phyloP scores from a whole-genome alignment of 53 echinoderm and acorn worm genomes.

The Temnopleurus reevesii region DNA sequence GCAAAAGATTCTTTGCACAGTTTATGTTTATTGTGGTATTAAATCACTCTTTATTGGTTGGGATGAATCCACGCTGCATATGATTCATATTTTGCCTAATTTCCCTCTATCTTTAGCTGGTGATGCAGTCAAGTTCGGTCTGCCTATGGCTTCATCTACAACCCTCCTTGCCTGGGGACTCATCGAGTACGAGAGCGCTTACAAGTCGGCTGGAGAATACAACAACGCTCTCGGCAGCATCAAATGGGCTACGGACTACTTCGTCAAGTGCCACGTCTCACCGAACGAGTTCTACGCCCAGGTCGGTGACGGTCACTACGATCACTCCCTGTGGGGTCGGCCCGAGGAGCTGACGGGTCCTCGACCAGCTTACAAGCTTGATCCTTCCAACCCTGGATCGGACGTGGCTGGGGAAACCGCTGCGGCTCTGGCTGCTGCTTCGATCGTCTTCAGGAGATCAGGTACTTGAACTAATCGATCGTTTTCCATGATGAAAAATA shows the following conservation, averaged over 20 bases:
- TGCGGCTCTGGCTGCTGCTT: conserved; percentile 83
- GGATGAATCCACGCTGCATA: too few relatives aligned
- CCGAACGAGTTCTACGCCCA: conserved; percentile 75
- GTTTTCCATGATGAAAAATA: too few relatives aligned
- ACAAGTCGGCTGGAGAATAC: conserved; percentile 62
- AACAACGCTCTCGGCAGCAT: conserved; percentile 66
- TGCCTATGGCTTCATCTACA: conserved; percentile 71
- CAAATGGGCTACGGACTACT: conserved; percentile 89
- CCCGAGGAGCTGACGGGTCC: conserved; percentile 73
- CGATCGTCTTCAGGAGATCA: conserved; percentile 61
- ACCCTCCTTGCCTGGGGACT: conserved; percentile 81
- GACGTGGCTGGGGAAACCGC: conserved; percentile 81
- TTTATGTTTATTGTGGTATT: too few relatives aligned
- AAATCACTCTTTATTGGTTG: too few relatives aligned
- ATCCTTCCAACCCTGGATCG: conserved; percentile 62
- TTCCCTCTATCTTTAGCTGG: conserved; percentile 63
- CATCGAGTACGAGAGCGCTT: conserved; percentile 72
- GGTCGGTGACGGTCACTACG: conserved; percentile 76
- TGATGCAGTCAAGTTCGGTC: conserved; percentile 80
- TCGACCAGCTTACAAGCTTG: conserved; percentile 72
- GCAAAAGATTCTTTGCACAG: too few relatives aligned
- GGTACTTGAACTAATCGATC: conserved; percentile 56
- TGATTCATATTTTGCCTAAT: too few relatives aligned
- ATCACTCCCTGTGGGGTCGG: conserved; percentile 76
- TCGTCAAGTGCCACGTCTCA: conserved; percentile 76